Evolutionary conservation across 2,797 vertebrate genomes (phyloP), one percentile per base, ranked within the genome.

Genomic region (Brotula barbata): DNA sequence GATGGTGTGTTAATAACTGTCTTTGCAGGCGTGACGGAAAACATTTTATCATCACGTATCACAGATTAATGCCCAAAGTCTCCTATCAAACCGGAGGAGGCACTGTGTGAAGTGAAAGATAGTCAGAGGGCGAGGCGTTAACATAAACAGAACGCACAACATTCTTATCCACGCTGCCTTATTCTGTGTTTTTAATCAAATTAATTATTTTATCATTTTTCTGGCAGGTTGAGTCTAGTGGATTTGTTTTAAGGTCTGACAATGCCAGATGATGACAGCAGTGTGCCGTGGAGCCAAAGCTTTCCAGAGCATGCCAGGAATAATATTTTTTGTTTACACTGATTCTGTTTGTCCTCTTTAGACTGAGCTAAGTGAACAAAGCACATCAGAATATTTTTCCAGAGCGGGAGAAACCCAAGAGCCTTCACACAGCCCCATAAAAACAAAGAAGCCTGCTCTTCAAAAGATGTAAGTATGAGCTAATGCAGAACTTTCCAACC

Each of bases 331-430:
- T 87, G 78, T 86, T 85, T 85, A 87, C 82, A 83, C 71, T 64
- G 36, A 78, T 80, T 84, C 61, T 84, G 69, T 89, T 90, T 89
- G 81, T 88, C 79, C 81, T 88, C 79, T 87, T 65, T 66, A 91
- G 89, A 84, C 68, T 54, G 84, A 83, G 63, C 78, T 68, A 73
- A 56, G 74, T 1, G 84, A 88, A 86, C 85, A 88, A 88, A 92
- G 86, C 87, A 81, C 74, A 78, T 93, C 90, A 1, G 87, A 91
- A 81, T 92, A 92, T 89, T 92, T 93, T 90, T 87, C 86, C 80
- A 83, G 77, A 81, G 81, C 68, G 54, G 79, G 80, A 75, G 86
- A 90, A 90, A 90, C 80, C 66, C 83, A 81, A 87, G 84, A 87
- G 72, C 72, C 73, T 72, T 85, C 86, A 81, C 82, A 85, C 83